Percentiles rank a stretch among this genome's conserved stretches.
Evolutionary conservation across 2,113 vertebrate genomes (phyloP).

Genomic region (Phocoena phocoena): DNA sequence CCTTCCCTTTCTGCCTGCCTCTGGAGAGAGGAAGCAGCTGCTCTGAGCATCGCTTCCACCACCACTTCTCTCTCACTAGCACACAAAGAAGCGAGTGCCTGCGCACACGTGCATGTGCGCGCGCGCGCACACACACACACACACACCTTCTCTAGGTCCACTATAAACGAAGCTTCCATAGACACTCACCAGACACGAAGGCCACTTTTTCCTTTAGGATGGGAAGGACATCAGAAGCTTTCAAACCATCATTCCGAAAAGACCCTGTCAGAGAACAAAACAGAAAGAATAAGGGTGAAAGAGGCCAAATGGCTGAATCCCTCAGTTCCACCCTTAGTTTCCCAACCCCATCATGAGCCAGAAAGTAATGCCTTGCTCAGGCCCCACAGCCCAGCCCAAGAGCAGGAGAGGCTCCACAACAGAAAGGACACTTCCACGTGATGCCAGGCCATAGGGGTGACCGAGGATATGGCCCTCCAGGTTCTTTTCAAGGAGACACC

Average conservation of each 20-base stretch:
- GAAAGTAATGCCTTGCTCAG: not conserved
- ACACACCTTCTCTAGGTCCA: not conserved
- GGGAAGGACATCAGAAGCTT: constrained; percentile 96
- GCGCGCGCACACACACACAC: not conserved
- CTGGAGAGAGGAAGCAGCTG: not conserved
- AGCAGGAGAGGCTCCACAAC: not conserved
- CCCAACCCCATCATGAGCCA: not conserved
- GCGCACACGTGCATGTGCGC: too few species aligned
- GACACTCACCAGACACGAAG: constrained; percentile 95
- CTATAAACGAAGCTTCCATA: not conserved
- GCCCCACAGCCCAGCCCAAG: not conserved
- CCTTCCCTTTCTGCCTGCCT: not conserved
- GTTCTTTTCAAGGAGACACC: not conserved
- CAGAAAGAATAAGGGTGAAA: constrained; percentile 45
- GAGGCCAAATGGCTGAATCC: not conserved
- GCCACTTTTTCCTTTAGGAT: constrained; percentile 99
- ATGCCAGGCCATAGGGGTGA: not conserved
- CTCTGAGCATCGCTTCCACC: accelerated
- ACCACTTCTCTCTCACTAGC: not conserved
- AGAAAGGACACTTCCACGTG: not conserved
- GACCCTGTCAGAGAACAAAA: constrained; percentile 88
- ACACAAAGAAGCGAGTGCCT: not conserved
- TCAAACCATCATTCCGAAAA: constrained; percentile 95
- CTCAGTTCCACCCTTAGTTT: not conserved
- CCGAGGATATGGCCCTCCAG: not conserved